Base-by-base conservation (phyloP, 2,888 invertebrate genomes). In the Sisyra terminalis region DNA sequence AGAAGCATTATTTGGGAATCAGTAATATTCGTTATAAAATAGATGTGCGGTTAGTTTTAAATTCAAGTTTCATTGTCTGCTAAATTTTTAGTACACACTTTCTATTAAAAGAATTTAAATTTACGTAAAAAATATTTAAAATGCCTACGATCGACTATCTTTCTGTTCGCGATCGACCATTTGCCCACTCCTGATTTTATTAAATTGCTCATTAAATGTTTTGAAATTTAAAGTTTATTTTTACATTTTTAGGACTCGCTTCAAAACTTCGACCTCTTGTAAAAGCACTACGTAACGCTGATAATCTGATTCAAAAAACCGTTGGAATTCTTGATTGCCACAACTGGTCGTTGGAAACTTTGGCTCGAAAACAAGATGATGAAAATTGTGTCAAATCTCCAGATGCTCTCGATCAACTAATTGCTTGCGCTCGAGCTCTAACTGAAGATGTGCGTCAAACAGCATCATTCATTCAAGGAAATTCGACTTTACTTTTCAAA, bases 381-480 rank as follows among this genome's bases (percentile, higher is more conserved):
- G 64, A 66, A 44, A 68, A 67, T 50, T 53, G 52, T 41, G 71
- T 69, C 51, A 69, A 67, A 37, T 75, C 73, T 46, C 80, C 81
- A 13, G 90, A 92, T 60, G 83, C 86, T 30, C 66, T 94, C 32
- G 92, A 92, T 61, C 87, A 88, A 59, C 69, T 96, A 46, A 80
- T 92, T 47, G 81, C 84, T 8, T 85, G 88, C 55, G 81, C 90
- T 11, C 73, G 86, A 55, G 84, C 86, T 7, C 71, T 94, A 18
- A 86, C 84, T 1, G 85, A 87, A 59, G 90, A 93, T 63, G 87
- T 92, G 31, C 71, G 88, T 49, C 84, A 87, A 58, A 81, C 88
- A 11, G 82, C 89, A 13, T 88, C 89, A 10, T 87, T 92, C 56
- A 89, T 93, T 53, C 89, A 85, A 64, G 86, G 84, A 46, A 86